Evolutionary conservation across 1,140 invertebrate species (phyloP).

Genomic region (Thaumetopoea pityocampa): DNA sequence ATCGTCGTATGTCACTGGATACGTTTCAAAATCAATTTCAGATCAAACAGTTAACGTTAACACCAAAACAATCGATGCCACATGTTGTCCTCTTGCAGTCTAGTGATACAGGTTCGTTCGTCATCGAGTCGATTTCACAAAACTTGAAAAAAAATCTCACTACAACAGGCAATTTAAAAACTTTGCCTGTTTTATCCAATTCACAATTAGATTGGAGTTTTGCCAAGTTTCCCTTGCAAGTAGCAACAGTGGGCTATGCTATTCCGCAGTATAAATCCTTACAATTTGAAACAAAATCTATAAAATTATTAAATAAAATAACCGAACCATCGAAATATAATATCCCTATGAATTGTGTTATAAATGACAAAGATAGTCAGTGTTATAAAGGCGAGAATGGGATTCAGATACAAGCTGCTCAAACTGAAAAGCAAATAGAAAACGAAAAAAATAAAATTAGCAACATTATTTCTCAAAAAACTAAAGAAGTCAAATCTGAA

Average conservation of each 20-base stretch:
- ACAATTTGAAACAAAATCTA: neutral
- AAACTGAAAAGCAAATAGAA: no score
- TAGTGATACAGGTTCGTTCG: constrained; percentile 40
- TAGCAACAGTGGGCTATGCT: constrained; percentile 50
- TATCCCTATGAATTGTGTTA: neutral
- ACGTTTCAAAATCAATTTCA: constrained; percentile 42
- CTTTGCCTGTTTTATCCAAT: constrained; percentile 31
- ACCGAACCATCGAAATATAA: neutral
- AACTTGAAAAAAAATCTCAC: constrained; percentile 21
- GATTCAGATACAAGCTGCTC: neutral
- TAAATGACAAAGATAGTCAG: neutral
- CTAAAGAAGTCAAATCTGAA: no score
- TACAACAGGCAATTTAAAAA: constrained; percentile 25
- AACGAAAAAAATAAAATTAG: no score
- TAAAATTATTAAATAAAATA: constrained; percentile 6
- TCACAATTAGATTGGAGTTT: constrained; percentile 30
- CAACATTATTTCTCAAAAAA: no score
- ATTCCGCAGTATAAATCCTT: constrained; percentile 26
- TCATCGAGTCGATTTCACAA: constrained; percentile 35
- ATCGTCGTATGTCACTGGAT: constrained; percentile 33
- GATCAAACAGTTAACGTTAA: constrained; percentile 47
- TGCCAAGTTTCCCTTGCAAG: constrained; percentile 38
- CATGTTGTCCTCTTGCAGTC: constrained; percentile 43
- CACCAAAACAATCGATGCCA: constrained; percentile 47
- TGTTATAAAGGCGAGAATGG: neutral